A percentile compares a stretch with the other conserved stretches of the same genome.
Evolutionary conservation across 1,140 invertebrate species (phyloP).

Genomic region (Hyles euphorbiae): DNA sequence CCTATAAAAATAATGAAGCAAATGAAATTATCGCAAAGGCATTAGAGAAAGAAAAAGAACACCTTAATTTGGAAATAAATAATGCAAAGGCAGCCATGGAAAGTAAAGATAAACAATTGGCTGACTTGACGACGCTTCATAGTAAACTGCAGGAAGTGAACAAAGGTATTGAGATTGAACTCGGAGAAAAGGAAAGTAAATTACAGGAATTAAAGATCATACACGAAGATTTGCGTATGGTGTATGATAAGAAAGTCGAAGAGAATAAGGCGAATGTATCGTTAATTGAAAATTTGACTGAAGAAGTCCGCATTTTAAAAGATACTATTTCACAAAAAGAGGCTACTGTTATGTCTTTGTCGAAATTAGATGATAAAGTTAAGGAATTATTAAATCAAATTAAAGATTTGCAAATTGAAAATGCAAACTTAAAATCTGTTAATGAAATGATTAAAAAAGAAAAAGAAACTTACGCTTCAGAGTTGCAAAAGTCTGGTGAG

Average conservation of each 20-base stretch:
- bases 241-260: constrained; percentile 39
- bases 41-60: background rate
- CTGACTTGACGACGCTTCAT: constrained; percentile 20
- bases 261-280: constrained; percentile 38
- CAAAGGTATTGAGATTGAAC: constrained; percentile 19
- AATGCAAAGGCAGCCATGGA: constrained; percentile 29
- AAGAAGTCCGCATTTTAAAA: constrained; percentile 41
- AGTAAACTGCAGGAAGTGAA: constrained; percentile 26
- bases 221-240: constrained; percentile 34
- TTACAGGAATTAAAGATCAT: constrained; percentile 25
- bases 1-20: background rate
- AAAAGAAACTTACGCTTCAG: constrained; percentile 34
- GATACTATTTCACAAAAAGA: constrained; percentile 32
- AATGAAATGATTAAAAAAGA: constrained; percentile 48
- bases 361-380: constrained; percentile 14
- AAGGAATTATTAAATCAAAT: constrained; percentile 19
- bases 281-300: constrained; percentile 32
- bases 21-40: constrained; percentile 4
- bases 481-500: constrained; percentile 37
- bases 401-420: constrained; percentile 30
- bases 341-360: background rate
- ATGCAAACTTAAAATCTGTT: constrained; percentile 36
- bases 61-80: constrained; percentile 24
- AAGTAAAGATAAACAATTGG: constrained; percentile 36
- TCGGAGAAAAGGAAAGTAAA: constrained; percentile 31